phyloP scores from a whole-genome alignment of 2,113 vertebrate species.

The Phaetusa simplex region DNA sequence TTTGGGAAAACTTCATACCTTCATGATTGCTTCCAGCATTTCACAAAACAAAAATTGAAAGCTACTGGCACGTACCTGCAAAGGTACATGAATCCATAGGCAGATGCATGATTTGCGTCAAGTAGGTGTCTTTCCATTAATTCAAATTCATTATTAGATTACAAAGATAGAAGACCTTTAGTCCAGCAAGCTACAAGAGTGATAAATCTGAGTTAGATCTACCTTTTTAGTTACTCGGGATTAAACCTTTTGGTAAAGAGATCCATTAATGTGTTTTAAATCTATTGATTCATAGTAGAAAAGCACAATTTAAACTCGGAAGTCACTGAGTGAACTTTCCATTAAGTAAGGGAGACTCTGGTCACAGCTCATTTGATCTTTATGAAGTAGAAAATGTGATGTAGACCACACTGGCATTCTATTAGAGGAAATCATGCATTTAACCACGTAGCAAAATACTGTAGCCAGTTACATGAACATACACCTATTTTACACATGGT shows the following conservation, averaged over 20 bases:
- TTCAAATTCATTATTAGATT: constrained; percentile 35
- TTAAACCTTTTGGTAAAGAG: constrained; percentile 61
- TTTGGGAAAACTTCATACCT: neutral
- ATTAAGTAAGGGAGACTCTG: constrained; percentile 75
- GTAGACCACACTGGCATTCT: constrained; percentile 73
- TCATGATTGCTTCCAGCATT: neutral
- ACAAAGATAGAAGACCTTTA: constrained; percentile 7
- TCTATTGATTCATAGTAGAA: constrained; percentile 73
- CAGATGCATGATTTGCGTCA: neutral
- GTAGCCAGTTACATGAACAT: constrained; percentile 72
- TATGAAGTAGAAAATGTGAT: constrained; percentile 80
- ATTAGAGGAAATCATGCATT: constrained; percentile 78
- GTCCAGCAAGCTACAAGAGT: neutral
- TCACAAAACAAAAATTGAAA: neutral
- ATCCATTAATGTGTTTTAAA: constrained; percentile 65
- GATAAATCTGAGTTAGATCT: constrained; percentile 59
- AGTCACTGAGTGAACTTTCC: constrained; percentile 76
- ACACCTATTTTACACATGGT: constrained; percentile 74
- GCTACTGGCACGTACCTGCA: neutral
- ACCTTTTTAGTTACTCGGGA: neutral
- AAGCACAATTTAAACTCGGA: constrained; percentile 72
- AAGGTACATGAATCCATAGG: neutral
- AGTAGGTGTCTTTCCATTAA: neutral
- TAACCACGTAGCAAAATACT: constrained; percentile 75
- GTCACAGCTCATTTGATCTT: constrained; percentile 81